These are phyloP conservation scores for Drosophila lowei DNA, from an alignment of 1,140 invertebrate genomes.

Conservation along the genomic window DNA sequence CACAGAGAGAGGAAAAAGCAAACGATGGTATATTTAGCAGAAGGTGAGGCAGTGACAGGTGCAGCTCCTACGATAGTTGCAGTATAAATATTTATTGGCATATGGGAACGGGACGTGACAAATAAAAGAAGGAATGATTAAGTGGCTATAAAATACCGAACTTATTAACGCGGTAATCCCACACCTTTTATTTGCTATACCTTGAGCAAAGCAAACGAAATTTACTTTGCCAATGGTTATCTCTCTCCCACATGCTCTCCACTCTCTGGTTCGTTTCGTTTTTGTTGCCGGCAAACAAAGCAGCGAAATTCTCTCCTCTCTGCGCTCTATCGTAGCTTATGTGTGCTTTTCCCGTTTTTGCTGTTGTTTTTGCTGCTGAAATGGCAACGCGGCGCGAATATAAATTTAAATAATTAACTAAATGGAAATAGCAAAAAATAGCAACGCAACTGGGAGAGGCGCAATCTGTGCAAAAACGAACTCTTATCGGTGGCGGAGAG, in stretches of 20 bases:
- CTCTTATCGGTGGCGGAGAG: too few species aligned
- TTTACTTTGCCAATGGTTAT: slow-evolving; percentile 4
- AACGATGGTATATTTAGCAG: neutral
- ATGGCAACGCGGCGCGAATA: slow-evolving; percentile 35
- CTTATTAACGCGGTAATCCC: too few species aligned
- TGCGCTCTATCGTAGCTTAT: slow-evolving; percentile 12
- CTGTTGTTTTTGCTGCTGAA: slow-evolving; percentile 21
- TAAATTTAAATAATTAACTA: slow-evolving; percentile 66
- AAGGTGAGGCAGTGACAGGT: too few species aligned
- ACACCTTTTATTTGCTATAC: too few species aligned
- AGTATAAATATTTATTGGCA: too few species aligned
- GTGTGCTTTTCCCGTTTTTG: slow-evolving; percentile 22
- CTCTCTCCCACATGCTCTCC: slow-evolving; percentile 4
- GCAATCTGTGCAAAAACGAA: slow-evolving; percentile 3
- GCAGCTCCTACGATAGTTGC: too few species aligned
- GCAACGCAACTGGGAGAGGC: neutral
- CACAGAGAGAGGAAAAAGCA: slow-evolving; percentile 25
- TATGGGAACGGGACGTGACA: too few species aligned
- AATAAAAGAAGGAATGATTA: too few species aligned
- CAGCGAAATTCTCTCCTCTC: slow-evolving; percentile 7
- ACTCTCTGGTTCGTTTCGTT: slow-evolving; percentile 1
- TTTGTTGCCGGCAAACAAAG: slow-evolving; percentile 6
- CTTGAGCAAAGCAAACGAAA: too few species aligned
- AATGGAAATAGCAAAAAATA: slow-evolving; percentile 45
- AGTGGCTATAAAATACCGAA: too few species aligned